Conservation (phyloP, 2,888 invertebrate genomes). For the Argyresthia goedartella region DNA sequence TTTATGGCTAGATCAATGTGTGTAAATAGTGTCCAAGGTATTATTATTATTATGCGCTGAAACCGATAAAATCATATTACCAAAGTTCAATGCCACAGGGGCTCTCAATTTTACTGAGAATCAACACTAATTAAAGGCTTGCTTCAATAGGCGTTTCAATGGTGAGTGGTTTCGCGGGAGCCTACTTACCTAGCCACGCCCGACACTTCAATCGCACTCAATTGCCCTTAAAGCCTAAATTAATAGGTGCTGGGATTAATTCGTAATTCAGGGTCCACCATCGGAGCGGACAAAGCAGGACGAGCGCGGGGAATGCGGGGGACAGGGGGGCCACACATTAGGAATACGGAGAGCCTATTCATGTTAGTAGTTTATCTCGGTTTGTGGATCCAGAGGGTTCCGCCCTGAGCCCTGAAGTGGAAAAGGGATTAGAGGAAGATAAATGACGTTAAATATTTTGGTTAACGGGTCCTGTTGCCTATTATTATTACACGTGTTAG, state of each 20-base stretch:
- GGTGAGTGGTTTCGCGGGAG: no score
- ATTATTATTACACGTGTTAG: not conserved
- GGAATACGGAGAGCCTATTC: conserved; percentile 3
- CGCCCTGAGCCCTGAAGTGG: conserved; percentile 5
- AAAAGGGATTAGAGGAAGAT: conserved; percentile 5
- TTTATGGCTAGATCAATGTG: no score
- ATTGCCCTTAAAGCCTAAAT: conserved; percentile 27
- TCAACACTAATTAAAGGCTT: conserved; percentile 2
- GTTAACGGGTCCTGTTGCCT: not conserved
- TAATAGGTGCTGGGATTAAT: conserved; percentile 31
- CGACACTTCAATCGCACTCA: conserved; percentile 6
- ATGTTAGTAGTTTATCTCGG: conserved; percentile 5
- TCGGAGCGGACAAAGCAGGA: conserved; percentile 1
- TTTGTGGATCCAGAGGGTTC: conserved; percentile 5
- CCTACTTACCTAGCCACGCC: not conserved
- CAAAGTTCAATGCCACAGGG: no score
- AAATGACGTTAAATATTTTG: conserved; percentile 6
- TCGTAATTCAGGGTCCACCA: conserved; percentile 18
- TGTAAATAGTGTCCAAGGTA: no score
- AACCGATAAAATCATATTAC: no score
- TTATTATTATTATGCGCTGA: no score
- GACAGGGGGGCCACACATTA: not conserved
- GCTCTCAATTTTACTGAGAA: not conserved
- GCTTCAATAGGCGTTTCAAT: not conserved
- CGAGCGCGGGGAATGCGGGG: not conserved